phyloP scores from a whole-genome alignment of 2,888 invertebrate species.

The Amphiduros pacificus region DNA sequence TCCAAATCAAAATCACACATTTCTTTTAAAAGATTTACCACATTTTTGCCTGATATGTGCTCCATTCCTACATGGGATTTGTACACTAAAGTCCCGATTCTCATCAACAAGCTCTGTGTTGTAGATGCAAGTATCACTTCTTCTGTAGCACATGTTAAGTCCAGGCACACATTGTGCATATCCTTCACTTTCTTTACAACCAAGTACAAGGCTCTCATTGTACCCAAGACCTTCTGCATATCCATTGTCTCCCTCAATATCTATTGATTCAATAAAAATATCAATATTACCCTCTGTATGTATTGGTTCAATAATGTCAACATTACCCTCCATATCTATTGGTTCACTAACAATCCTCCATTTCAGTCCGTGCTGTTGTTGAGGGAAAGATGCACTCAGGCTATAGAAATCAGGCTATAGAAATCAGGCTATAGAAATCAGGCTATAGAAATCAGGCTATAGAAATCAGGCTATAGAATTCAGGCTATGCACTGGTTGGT shows the following conservation, averaged over 20 bases:
- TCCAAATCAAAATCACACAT: no score
- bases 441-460: no score
- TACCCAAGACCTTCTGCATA: not conserved
- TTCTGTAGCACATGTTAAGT: conserved; percentile 1
- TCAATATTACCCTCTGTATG: not conserved
- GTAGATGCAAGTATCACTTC: conserved; percentile 9
- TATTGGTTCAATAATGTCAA: not conserved
- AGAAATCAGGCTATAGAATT: no score
- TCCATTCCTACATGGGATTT: conserved; percentile 11
- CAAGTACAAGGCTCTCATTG: no score
- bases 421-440: no score
- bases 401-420: no score
- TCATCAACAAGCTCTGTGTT: conserved; percentile 8
- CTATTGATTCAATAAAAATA: not conserved
- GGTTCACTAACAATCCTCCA: no score
- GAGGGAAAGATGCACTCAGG: no score
- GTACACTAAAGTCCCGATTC: not conserved
- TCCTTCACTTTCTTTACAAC: no score
- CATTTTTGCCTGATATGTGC: conserved; percentile 9
- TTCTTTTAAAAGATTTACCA: conserved; percentile 6
- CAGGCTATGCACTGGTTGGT: no score
- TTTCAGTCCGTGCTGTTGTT: no score
- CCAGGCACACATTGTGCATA: conserved; percentile 5
- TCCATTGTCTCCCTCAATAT: not conserved
- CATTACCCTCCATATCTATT: not conserved